phyloP scores from a whole-genome alignment of 2,888 invertebrate species.

The Sycophila texana region DNA sequence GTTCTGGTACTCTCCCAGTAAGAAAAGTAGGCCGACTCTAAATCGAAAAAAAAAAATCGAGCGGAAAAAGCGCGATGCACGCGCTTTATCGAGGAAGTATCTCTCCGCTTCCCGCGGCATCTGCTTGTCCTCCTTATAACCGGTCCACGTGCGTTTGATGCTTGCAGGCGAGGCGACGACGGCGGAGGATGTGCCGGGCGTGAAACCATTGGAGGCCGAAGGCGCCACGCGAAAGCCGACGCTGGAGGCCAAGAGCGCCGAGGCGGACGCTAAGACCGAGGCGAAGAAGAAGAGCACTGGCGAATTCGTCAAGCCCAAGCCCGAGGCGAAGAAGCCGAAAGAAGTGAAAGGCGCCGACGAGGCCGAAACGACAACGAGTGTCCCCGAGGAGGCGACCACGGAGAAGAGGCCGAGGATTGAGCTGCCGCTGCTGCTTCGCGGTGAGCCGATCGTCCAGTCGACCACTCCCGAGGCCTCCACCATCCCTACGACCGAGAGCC shows the following conservation, averaged over 20 bases:
- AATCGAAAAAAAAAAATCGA: neutral
- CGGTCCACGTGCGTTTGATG: neutral
- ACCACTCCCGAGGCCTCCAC: neutral
- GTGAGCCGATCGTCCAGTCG: slow-evolving; percentile 34
- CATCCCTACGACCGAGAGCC: neutral
- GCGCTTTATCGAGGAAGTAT: slow-evolving; percentile 2
- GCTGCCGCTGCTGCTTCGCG: slow-evolving; percentile 36
- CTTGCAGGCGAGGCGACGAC: slow-evolving; percentile 28
- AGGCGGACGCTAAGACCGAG: slow-evolving; percentile 55
- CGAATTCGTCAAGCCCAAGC: slow-evolving; percentile 66
- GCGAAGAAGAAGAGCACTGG: slow-evolving; percentile 65
- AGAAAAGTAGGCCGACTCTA: neutral
- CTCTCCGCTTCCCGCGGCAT: neutral
- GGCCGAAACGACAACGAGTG: slow-evolving; percentile 4
- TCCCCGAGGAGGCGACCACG: slow-evolving; percentile 6
- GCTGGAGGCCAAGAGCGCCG: slow-evolving; percentile 29
- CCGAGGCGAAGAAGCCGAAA: slow-evolving; percentile 67
- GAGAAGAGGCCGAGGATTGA: neutral
- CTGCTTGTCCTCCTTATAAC: slow-evolving; percentile 17
- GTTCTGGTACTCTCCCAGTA: too few relatives aligned
- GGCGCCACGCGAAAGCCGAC: slow-evolving; percentile 12
- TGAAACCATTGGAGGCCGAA: slow-evolving; percentile 59
- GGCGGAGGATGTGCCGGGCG: slow-evolving; percentile 59
- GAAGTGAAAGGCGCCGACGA: slow-evolving; percentile 59
- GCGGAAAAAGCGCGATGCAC: neutral